A percentile compares a stretch with the other conserved stretches of the same genome.
Evolutionary conservation across 2,888 invertebrate genomes (phyloP).

Genomic region (Chouioia cunea): DNA sequence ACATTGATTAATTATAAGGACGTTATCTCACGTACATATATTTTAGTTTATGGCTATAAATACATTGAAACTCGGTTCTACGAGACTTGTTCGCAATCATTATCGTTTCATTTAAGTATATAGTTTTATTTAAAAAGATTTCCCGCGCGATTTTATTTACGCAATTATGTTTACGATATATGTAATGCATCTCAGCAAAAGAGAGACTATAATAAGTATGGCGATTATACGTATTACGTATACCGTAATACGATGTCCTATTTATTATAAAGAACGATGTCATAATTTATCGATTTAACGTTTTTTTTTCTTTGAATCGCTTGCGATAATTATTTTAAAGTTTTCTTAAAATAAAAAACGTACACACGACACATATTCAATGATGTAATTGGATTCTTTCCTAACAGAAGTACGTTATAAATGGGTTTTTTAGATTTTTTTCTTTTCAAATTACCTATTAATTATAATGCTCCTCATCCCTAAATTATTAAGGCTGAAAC

Average conservation of each 20-base stretch:
- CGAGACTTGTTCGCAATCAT: constrained; percentile 41
- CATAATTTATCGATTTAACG: constrained; percentile 24
- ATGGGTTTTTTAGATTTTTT: not conserved
- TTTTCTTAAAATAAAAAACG: constrained; percentile 32
- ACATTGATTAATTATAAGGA: constrained; percentile 57
- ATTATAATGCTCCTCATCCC: constrained; percentile 22
- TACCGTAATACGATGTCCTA: constrained; percentile 37
- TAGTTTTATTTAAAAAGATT: constrained; percentile 50
- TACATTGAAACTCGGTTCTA: constrained; percentile 49
- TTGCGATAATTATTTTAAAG: constrained; percentile 4
- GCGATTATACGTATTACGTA: constrained; percentile 43
- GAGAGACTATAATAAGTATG: constrained; percentile 47
- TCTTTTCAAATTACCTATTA: constrained; percentile 22
- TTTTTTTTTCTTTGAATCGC: not conserved
- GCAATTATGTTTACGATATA: constrained; percentile 40
- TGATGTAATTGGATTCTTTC: constrained; percentile 26
- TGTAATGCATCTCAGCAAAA: constrained; percentile 45
- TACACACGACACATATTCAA: constrained; percentile 34
- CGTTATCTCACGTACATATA: constrained; percentile 46
- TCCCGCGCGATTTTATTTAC: constrained; percentile 41
- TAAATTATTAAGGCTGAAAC: constrained; percentile 32
- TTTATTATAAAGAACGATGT: constrained; percentile 36
- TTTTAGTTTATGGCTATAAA: constrained; percentile 47
- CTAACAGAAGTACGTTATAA: constrained; percentile 28
- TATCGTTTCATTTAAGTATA: constrained; percentile 29